Base-by-base conservation (phyloP, 2,113 vertebrate genomes). In the Gambusia holbrooki region DNA sequence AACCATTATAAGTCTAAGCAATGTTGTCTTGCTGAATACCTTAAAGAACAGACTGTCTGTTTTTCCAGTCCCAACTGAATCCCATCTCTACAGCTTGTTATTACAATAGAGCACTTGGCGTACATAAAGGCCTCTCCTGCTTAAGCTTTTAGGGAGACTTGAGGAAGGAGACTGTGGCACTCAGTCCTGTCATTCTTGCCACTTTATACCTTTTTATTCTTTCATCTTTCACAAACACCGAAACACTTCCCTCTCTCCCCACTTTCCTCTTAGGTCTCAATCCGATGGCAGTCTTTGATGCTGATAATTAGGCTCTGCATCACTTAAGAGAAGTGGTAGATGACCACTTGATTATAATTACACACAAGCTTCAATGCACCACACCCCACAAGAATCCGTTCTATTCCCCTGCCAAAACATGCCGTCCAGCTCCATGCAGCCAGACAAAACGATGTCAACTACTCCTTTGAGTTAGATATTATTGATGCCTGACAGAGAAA, bases 91-190 rank as follows among this genome's bases (percentile, higher is more conserved):
- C 82, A 86, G 83, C 90, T 90, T 86, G 83, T 90, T 85, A 78
- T 80, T 90, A 92, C 87, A 90, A 89, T 87, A 72, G 88, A 90
- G 61, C 90, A 88, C 90, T 94, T 85, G 77, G 74, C 82, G 73
- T 80, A 74, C 83, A 91, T 84, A 91, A 92, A 84, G 67, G 69
- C 58, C 72, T 92, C 85, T 89, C 80, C 78, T 70, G 71, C 75
- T 87, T 83, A 10, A 82, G 86, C 82, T 89, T 86, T 87, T 90
- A 91, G 90, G 90, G 90, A 85, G 80, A 81, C 83, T 77, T 85
- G 73, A 64, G 79, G 85, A 80, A 87, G 80, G 83, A 84, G 78
- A 48, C 7, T 48, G 67, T 71, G 40, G 79, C 69, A 76, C 86
- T 85, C 62, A 64, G 68, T 73, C 72, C 42, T 78, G 77, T 84